Conservation (phyloP, 2,113 vertebrate genomes). For the Chrysochloris asiatica region DNA sequence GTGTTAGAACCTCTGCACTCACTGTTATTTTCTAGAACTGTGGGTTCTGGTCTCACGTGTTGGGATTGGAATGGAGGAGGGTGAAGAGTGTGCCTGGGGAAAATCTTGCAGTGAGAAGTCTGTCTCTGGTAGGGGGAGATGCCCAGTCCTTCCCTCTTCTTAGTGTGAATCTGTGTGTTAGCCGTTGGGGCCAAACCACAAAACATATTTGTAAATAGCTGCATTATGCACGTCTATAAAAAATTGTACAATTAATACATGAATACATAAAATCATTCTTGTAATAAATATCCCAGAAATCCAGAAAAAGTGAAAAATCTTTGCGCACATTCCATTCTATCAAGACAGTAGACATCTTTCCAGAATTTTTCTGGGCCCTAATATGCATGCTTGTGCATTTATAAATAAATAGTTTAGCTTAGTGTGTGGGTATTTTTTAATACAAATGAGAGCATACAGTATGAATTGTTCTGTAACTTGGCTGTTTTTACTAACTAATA, state of each 20-base stretch:
- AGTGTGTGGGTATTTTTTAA: neutral
- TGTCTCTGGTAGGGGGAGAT: neutral
- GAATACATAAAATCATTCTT: neutral
- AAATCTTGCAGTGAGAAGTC: neutral
- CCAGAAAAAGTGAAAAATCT: constrained; percentile 27
- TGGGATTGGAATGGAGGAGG: neutral
- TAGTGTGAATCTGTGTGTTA: neutral
- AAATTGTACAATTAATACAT: neutral
- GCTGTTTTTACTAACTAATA: neutral
- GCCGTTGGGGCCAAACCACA: neutral
- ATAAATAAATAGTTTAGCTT: neutral
- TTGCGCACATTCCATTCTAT: neutral
- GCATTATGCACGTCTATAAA: neutral
- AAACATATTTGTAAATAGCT: neutral
- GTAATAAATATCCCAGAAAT: constrained; percentile 11
- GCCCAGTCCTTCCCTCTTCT: fast-evolving
- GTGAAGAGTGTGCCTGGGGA: neutral
- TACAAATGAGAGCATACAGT: neutral
- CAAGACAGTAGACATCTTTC: neutral
- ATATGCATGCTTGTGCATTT: neutral
- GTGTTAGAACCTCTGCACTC: neutral
- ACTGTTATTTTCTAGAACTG: neutral
- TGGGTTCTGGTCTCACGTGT: neutral
- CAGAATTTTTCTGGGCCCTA: neutral
- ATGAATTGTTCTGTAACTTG: neutral